Evolutionary conservation across 2,113 vertebrate genomes (phyloP).

Genomic region (Regulus satrapa): DNA sequence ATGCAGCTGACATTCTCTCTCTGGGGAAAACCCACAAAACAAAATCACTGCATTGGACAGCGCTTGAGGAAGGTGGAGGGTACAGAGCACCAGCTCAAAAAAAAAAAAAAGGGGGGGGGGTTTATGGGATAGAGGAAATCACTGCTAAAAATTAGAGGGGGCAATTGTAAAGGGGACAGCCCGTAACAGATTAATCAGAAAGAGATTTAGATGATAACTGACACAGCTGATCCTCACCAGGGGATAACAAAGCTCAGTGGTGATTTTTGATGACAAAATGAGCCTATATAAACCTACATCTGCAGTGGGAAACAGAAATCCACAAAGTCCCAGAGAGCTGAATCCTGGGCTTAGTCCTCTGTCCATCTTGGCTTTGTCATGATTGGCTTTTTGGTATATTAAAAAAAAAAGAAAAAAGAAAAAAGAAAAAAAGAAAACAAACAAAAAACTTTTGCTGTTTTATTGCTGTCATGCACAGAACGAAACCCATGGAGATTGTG

Average conservation of each 20-base stretch:
- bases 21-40: not conserved
- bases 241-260: not conserved
- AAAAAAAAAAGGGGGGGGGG: not conserved
- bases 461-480: not conserved
- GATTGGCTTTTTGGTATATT: not conserved
- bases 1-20: not conserved
- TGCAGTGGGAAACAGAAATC: not conserved
- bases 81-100: not conserved
- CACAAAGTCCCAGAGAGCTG: not conserved
- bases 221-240: not conserved
- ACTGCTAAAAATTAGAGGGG: not conserved
- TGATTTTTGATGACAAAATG: not conserved
- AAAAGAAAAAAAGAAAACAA: too few relatives aligned
- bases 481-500: too few relatives aligned
- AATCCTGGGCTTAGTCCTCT: not conserved
- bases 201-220: not conserved
- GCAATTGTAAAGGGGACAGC: not conserved
- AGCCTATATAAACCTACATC: not conserved
- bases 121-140: not conserved
- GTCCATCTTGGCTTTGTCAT: not conserved
- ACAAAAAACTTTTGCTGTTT: not conserved
- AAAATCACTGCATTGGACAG: fast-evolving
- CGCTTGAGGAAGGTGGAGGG: not conserved
- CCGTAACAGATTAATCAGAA: not conserved
- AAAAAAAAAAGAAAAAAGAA: too few relatives aligned